A percentile compares a stretch with the other conserved stretches of the same genome.
These are phyloP conservation scores for Sciurus vulgaris DNA, from an alignment of 2,797 vertebrate species.

Conservation along the genomic window DNA sequence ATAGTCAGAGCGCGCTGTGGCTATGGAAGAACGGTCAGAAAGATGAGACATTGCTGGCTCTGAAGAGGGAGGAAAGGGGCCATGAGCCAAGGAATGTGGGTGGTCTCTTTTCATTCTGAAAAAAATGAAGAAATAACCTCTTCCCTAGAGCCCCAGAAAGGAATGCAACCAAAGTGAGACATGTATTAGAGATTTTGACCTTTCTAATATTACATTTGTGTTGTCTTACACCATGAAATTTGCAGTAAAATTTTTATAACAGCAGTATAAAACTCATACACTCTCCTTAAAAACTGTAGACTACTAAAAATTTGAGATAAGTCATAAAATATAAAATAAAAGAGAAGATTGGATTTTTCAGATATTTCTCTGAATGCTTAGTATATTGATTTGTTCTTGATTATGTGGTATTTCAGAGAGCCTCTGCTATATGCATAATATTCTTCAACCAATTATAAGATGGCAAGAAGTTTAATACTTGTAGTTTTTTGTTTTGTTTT, in stretches of 20 bases:
- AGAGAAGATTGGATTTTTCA: conserved; percentile 29
- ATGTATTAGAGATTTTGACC: neutral
- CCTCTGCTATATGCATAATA: neutral
- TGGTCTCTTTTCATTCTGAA: neutral
- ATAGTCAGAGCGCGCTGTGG: neutral
- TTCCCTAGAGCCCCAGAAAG: neutral
- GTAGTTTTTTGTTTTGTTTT: conserved; percentile 53
- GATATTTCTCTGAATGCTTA: neutral
- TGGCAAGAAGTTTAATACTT: conserved; percentile 6
- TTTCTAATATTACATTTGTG: neutral
- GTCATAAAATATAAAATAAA: conserved; percentile 56
- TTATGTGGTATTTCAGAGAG: neutral
- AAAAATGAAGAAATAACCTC: neutral
- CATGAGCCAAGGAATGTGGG: neutral
- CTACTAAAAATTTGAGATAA: conserved; percentile 42
- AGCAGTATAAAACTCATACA: conserved; percentile 17
- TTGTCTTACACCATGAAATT: neutral
- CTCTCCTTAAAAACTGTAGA: conserved; percentile 23
- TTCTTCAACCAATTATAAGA: conserved; percentile 45
- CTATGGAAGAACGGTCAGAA: neutral
- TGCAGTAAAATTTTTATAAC: neutral
- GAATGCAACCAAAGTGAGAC: neutral
- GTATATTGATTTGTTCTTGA: conserved; percentile 3
- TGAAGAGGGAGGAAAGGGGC: neutral
- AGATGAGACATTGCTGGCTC: neutral